Base-by-base conservation (phyloP, 37 sponge, comb jelly and placozoan genomes). In the Axinella damicornis region DNA sequence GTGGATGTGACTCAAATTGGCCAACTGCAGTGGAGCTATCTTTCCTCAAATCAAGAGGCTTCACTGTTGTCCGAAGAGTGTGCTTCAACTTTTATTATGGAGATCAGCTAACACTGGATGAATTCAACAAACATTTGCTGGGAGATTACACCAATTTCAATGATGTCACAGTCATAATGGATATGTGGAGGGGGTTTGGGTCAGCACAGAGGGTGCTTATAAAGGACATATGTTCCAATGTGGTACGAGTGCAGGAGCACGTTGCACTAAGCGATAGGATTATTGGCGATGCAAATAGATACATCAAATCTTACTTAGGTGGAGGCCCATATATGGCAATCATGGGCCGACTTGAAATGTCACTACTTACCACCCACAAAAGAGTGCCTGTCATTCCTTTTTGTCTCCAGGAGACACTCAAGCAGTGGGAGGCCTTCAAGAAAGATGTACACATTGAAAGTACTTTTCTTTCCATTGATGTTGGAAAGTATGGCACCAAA, bases 61-160 rank as follows among this genome's bases (percentile, higher is more conserved):
- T 86, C 28, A 24, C 2, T 25, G 24, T 78, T 30, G 72, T 78
- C 17, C 69, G 72, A 18, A 46, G 22, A 36, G 79, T 86, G 1
- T 78, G 79, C 34, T 78, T 86, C 17, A 79, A 78, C 35, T 71
- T 86, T 21, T 78, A 41, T 18, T 78, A 72, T 72, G 87, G 87
- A 17, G 71, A 78, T 53, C 62, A 70, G 25, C 73, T 86, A 14
- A 63, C 69, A 2, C n/a, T 86, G 36, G 71, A 78, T 5, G 62
- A 78, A 32, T 86, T 86, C 35, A 71, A 69, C n/a, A 0, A 20
- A 0, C 79, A 76, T 52, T 37, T 86, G 15, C 65, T 86, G 22
- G 87, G 71, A 14, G 54, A 54, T 30, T 36, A 28, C 12, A 36
- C 33, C 14, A 16, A 58, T 0, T 46, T 46, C 9, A 21, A 53